A percentile compares a stretch with the other conserved stretches of the same genome.
Conservation (phyloP, 2,113 vertebrate genomes). For the Burhinus bistriatus region DNA sequence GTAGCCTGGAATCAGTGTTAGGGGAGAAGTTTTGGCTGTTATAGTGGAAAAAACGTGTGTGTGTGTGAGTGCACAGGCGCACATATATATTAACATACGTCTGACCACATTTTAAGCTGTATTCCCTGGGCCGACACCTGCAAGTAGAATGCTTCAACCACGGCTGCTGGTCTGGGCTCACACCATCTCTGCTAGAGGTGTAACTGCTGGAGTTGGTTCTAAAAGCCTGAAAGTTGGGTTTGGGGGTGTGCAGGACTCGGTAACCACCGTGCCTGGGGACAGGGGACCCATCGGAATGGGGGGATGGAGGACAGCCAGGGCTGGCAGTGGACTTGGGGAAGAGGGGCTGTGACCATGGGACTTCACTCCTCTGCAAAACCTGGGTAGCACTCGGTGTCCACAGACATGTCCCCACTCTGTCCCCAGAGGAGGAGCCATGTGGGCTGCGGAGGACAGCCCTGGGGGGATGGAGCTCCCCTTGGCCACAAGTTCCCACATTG, state of each 20-base stretch:
- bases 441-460: not conserved
- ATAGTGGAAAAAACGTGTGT: not conserved
- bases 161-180: fast-evolving
- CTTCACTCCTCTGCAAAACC: not conserved
- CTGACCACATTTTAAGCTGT: too few species aligned
- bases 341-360: not conserved
- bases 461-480: not conserved
- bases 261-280: fast-evolving
- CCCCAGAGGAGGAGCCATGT: not conserved
- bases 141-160: not conserved
- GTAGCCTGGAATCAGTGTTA: not conserved
- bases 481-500: fast-evolving
- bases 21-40: not conserved
- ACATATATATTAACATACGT: fast-evolving
- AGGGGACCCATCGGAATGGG: not conserved
- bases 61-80: not conserved
- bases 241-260: not conserved
- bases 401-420: not conserved
- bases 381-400: fast-evolving
- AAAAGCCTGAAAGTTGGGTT: not conserved
- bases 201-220: not conserved
- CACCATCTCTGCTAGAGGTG: not conserved
- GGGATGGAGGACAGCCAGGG: not conserved
- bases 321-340: not conserved
- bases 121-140: not conserved